Base-by-base conservation (phyloP, 2,113 vertebrate species). In the Calypte anna region DNA sequence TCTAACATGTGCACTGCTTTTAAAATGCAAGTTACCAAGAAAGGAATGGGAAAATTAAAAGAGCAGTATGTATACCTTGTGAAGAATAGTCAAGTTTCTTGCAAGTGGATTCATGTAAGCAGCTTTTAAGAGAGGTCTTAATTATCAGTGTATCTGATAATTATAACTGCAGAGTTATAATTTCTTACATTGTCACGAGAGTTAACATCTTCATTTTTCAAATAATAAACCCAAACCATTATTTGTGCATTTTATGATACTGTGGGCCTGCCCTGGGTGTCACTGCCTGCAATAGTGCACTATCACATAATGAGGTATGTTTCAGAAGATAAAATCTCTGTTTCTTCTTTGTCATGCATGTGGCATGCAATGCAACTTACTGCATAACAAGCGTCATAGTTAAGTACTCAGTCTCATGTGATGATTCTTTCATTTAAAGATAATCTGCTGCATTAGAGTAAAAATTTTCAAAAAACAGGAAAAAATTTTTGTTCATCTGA, bases 341-440 rank as follows among this genome's bases (percentile, higher is more conserved):
- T 93, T 96, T 93, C 80, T 62, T 87, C 82, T 97, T 98, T 94
- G 95, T 96, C 97, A 96, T 96, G 96, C 94, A 94, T 95, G 96
- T 96, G 91, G 91, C 20, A 55, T 95, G 93, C 82, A 59, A 91
- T 82, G 84, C 88, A 95, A 97, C 97, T 98, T 97, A 96, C 97
- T 96, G 82, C 90, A 94, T 96, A 98, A 96, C 97, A 98, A 97
- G 98, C 98, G 97, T 96, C 96, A 79, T 77, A 96, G 95, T 90
- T 97, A 95, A 98, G 92, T 95, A 97, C 80, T 68, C 86, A 91
- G 91, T 91, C 92, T 97, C 75, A 74, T 97, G 97, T 97, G 94
- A 97, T 96, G 96, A 98, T 97, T 98, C 96, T 97, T 97, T 97
- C 96, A 97, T 97, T 96, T 98, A 95, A 96, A 97, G 90, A 96